These are phyloP conservation scores for Hylomyscus alleni DNA, from an alignment of 2,797 vertebrate species.

Conservation along the genomic window DNA sequence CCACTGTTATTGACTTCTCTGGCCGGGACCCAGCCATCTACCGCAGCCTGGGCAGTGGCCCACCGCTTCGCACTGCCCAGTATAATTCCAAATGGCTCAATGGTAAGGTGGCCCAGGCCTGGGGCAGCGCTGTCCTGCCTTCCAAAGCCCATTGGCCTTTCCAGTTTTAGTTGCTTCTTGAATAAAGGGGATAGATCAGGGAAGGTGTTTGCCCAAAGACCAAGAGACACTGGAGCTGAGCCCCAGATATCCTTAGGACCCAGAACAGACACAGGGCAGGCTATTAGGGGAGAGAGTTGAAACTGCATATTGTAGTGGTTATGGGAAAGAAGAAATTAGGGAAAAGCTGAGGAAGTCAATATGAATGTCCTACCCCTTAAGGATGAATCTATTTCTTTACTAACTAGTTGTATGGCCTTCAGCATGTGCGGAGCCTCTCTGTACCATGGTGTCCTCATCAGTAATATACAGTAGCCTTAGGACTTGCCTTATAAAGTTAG, in stretches of 20 bases:
- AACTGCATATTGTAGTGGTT: not conserved
- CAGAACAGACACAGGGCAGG: not conserved
- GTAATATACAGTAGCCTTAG: not conserved
- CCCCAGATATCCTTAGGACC: not conserved
- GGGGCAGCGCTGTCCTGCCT: not conserved
- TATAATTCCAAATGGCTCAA: constrained; percentile 99
- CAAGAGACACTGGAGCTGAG: not conserved
- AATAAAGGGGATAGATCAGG: not conserved
- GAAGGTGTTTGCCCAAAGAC: not conserved
- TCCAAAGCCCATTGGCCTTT: not conserved
- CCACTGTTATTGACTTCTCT: constrained; percentile 99
- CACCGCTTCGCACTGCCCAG: constrained; percentile 97
- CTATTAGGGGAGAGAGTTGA: not conserved
- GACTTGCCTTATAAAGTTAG: not conserved
- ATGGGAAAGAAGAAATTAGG: not conserved
- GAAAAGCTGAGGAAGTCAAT: not conserved
- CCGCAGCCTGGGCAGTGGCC: constrained; percentile 97
- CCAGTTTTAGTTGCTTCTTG: not conserved
- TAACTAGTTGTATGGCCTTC: not conserved
- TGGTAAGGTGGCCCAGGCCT: constrained; percentile 89
- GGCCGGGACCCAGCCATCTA: constrained; percentile 99
- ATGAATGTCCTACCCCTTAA: not conserved
- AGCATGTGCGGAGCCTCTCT: not conserved
- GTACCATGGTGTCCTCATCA: not conserved
- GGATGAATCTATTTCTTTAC: constrained; percentile 2